Evolutionary conservation across 2,113 vertebrate genomes (phyloP).

Genomic region (Rhinolophus sinicus): DNA sequence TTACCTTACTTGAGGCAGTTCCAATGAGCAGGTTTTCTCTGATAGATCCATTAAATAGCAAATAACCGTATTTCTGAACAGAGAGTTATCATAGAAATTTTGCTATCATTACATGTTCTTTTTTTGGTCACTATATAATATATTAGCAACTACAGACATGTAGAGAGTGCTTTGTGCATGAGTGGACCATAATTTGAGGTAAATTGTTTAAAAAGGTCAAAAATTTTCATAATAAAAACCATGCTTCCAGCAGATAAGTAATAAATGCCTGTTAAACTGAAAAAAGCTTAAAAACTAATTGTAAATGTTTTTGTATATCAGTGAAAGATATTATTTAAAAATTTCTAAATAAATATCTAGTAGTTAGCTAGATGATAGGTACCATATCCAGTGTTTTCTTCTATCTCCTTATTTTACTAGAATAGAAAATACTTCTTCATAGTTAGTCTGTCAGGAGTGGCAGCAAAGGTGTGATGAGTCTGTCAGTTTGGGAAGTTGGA

Average conservation of each 20-base stretch:
- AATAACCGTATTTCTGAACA: neutral
- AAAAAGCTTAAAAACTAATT: neutral
- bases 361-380: neutral
- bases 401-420: neutral
- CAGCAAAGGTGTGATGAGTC: neutral
- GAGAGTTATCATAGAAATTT: neutral
- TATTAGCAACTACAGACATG: neutral
- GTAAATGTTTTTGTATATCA: neutral
- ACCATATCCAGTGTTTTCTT: neutral
- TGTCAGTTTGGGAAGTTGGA: neutral
- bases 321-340: neutral
- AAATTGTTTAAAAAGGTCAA: neutral
- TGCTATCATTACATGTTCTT: neutral
- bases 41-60: neutral
- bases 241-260: neutral
- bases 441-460: neutral
- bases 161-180: neutral
- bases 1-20: neutral
- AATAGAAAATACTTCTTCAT: conserved; percentile 9
- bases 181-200: neutral
- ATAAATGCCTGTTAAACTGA: neutral
- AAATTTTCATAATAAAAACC: neutral
- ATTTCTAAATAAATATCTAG: neutral
- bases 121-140: neutral
- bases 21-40: neutral